Conservation (phyloP, 1,140 invertebrate species). For the Muscidifurax raptorellus region DNA sequence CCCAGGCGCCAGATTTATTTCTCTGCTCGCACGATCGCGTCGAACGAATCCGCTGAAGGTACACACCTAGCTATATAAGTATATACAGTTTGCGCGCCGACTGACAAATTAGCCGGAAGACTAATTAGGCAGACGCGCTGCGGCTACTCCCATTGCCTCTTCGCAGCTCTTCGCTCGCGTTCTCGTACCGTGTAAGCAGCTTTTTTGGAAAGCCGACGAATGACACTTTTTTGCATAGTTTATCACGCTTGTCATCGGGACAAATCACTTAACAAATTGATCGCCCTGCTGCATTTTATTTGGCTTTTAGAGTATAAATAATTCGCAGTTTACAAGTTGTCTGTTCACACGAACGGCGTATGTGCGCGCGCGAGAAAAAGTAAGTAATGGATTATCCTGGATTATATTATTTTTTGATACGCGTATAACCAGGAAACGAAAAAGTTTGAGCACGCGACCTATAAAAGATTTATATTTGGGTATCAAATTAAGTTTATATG, state of each 20-base stretch:
- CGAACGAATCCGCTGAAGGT: background rate
- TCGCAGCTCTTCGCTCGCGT: background rate
- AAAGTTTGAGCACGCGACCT: too few species aligned
- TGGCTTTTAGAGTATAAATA: background rate
- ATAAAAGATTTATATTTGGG: too few species aligned
- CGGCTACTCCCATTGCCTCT: slow-evolving; percentile 13
- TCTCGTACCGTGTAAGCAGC: slow-evolving; percentile 28
- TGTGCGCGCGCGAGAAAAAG: background rate
- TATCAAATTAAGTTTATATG: background rate
- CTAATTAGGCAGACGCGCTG: slow-evolving; percentile 27
- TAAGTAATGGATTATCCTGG: background rate
- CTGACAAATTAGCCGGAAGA: slow-evolving; percentile 43
- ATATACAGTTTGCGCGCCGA: background rate
- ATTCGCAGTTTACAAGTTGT: background rate
- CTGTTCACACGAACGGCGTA: too few species aligned
- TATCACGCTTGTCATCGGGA: slow-evolving; percentile 14
- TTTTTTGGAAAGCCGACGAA: background rate
- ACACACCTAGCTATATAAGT: background rate
- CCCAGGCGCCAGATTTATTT: slow-evolving; percentile 15
- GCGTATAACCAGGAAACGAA: background rate
- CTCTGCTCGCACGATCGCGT: background rate
- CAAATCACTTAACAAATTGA: slow-evolving; percentile 40
- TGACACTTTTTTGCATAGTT: background rate
- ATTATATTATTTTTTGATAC: background rate
- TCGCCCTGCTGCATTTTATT: background rate